Percentiles rank a stretch among this genome's conserved stretches.
phyloP scores from a whole-genome alignment of 1,140 invertebrate genomes.

The Tetramorium simillimum region DNA sequence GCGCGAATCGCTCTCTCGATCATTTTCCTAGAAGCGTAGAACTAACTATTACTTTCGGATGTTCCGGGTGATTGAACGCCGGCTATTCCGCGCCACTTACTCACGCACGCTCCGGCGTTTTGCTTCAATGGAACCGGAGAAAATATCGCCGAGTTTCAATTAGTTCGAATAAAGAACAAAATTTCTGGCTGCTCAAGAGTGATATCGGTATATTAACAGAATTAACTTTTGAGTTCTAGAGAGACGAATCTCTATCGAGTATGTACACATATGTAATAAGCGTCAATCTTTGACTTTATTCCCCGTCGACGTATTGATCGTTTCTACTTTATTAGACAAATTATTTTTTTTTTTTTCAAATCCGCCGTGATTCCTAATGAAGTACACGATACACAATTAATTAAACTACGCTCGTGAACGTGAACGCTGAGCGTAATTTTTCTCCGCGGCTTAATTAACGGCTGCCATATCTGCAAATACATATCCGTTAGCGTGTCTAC shows the following conservation, averaged over 20 bases:
- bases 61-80: too few relatives aligned
- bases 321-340: conserved; percentile 3
- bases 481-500: conserved; percentile 4
- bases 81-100: background rate
- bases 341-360: background rate
- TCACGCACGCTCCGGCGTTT: background rate
- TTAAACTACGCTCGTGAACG: conserved; percentile 1
- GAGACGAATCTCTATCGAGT: background rate
- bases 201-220: background rate
- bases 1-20: conserved; percentile 13
- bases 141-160: conserved; percentile 17
- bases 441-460: conserved; percentile 46
- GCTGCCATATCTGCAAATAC: conserved; percentile 22
- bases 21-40: background rate
- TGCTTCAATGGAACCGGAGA: background rate
- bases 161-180: background rate
- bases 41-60: background rate
- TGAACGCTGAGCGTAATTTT: conserved; percentile 30
- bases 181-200: background rate
- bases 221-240: background rate
- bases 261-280: background rate
- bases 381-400: conserved; percentile 8
- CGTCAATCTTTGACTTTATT: background rate
- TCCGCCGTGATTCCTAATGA: conserved; percentile 15
- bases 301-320: too few relatives aligned